Base-by-base conservation (phyloP, 2,888 invertebrate genomes). In the Mythimna loreyi region DNA sequence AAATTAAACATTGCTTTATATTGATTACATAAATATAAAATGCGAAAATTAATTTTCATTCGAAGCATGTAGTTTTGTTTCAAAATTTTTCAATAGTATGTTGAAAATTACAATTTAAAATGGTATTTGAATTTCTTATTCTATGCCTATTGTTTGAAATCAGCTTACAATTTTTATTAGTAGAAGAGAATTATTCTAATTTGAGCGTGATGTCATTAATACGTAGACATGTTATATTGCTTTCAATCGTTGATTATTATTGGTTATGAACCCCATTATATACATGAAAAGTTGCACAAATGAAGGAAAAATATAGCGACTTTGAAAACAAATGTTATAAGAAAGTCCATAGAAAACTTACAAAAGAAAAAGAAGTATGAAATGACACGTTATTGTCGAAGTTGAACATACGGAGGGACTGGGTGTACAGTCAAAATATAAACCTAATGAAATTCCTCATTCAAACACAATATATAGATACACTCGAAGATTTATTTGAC, bases 121-220 rank as follows among this genome's bases (percentile, higher is more conserved):
- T 57, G 40, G 59, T 78, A 71, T 11, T 70, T 79, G 61, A 57
- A 66, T 63, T 53, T 71, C 67, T 82, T 75, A 82, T 47, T 60
- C 66, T 79, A 82, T 62, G 49, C 36, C 58, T 77, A 75, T 78
- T 78, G 67, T 59, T 79, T 76, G 67, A 64, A 85, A 77, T 71
- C 19, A 71, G 61, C 60, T 69, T 75, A 82, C 62, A 84, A 83
- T 83, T 87, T 89, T 89, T 88, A 90, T 90, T 87, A 88, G 86
- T 86, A 90, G 86, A 87, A 82, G 84, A 88, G 87, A 86, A 81
- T 87, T 87, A 90, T 72, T 87, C 90, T 94, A 93, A 92, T 89
- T 95, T 95, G 95, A 95, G 95, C 95, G 90, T 88, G 82, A 87
- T 90, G 88, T 91, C 84, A 87, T 85, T 90, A 87, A 88, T 78